Evolutionary conservation across 1,140 invertebrate genomes (phyloP).

Genomic region (Apocrypta bakeri): DNA sequence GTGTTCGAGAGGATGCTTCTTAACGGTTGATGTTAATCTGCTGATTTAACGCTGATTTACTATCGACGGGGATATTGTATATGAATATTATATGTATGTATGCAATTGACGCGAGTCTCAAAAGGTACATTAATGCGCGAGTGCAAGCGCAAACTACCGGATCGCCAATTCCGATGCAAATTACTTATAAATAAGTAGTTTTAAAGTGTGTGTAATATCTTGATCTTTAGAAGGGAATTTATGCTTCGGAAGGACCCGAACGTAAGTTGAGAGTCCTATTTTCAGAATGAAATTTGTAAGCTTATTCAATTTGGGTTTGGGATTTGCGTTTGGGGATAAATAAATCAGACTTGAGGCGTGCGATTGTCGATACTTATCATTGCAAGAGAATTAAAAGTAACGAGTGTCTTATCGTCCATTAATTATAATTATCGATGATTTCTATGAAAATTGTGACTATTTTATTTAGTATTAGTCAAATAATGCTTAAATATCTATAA

Average conservation of each 20-base stretch:
- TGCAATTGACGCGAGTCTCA: constrained; percentile 42
- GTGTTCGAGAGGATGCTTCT: constrained; percentile 56
- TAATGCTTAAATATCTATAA: no score
- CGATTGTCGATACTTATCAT: constrained; percentile 4
- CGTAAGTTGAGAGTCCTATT: constrained; percentile 26
- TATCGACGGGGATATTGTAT: constrained; percentile 20
- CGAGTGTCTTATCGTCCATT: neutral
- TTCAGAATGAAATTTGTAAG: constrained; percentile 33
- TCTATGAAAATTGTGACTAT: neutral
- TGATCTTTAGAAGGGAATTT: constrained; percentile 38
- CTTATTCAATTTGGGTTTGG: constrained; percentile 26
- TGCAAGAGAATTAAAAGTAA: neutral
- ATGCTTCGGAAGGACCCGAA: constrained; percentile 35
- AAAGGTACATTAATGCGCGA: constrained; percentile 58
- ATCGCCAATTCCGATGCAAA: constrained; percentile 66
- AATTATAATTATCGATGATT: neutral
- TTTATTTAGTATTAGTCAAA: neutral
- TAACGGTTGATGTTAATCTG: constrained; percentile 53
- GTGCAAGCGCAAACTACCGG: constrained; percentile 51
- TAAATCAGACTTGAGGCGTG: neutral
- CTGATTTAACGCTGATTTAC: constrained; percentile 47
- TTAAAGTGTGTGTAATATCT: constrained; percentile 35
- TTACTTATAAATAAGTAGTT: constrained; percentile 55
- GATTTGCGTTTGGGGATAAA: neutral
- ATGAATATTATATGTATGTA: constrained; percentile 17